Evolutionary conservation across 2,797 vertebrate genomes (phyloP), one percentile per base, ranked within the genome.

Genomic region (Anisognathus igniventris): DNA sequence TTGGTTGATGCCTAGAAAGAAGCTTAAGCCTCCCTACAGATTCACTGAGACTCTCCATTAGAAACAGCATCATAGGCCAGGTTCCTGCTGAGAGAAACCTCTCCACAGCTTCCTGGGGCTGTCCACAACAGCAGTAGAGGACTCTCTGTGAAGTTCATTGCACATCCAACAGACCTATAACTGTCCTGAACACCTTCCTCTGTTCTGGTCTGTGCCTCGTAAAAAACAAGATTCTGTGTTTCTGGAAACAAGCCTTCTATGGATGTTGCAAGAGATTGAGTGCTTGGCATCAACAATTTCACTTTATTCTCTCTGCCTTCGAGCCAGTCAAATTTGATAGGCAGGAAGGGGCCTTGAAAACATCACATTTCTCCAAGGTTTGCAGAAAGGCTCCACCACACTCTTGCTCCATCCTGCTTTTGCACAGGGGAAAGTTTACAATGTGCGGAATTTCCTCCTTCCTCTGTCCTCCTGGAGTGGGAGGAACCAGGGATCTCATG

Each of bases 1-100:
- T 39, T 92, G 64, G 82, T 85, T 86, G 91, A 60, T 95, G 89
- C 88, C 71, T 95, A 88, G 92, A 94, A 97, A 91, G 74, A 96
- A 57, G 37, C 48, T 92, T 50, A 86, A 87, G 45, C 54, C 44
- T 94, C 54, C 19, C 27, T 68, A 7, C 44, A 80, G 58, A 27
- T 51, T 51, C 35, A 17, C 10, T 40, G 61, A 48, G 44, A 35
- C 5, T 61, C 68, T 74, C 17, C 27, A 11, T 45, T 12, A 80
- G 66, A 53, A 77, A 22, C 47, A 77, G 42, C 51, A 68, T 47
- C 39, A 15, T 1, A 40, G 28, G 44, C 35, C 84, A 86, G 22
- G 40, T 30, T 92, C 60, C 72, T 82, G 45, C 56, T 57, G 64
- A 79, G 27, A 76, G 10, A 39, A 84, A 76, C 10, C 31, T 84